Conservation (phyloP, 2,888 invertebrate species). For the Harpalus rubripes region DNA sequence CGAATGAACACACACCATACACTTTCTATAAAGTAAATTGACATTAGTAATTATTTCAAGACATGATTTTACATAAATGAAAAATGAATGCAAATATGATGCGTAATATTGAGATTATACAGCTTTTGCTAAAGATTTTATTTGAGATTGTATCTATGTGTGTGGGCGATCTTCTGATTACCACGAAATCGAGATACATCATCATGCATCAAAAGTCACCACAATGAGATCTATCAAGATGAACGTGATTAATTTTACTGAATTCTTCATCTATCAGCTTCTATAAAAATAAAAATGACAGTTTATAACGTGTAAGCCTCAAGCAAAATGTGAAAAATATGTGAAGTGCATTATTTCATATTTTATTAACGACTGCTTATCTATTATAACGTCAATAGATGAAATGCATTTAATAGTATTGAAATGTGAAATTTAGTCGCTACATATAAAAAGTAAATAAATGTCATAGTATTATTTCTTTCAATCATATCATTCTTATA, state of each 20-base stretch:
- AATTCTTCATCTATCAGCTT: constrained; percentile 1
- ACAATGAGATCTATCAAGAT: constrained; percentile 4
- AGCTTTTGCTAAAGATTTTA: constrained; percentile 2
- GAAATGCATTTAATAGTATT: not conserved
- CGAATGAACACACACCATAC: constrained; percentile 47
- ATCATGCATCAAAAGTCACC: constrained; percentile 19
- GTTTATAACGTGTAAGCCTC: not conserved
- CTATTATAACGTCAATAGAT: not conserved
- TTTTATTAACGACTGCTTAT: no score
- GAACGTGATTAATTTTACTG: constrained; percentile 9
- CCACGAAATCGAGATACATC: constrained; percentile 17
- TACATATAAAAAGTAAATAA: no score
- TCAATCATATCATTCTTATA: no score
- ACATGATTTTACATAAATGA: constrained; percentile 28
- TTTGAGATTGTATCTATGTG: constrained; percentile 6
- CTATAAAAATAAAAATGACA: not conserved
- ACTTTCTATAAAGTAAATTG: constrained; percentile 47
- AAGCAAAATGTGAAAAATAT: not conserved
- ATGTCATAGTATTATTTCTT: no score
- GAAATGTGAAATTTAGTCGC: no score
- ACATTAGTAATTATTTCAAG: constrained; percentile 43
- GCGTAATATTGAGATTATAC: constrained; percentile 13
- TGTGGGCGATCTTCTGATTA: constrained; percentile 29
- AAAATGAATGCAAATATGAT: constrained; percentile 17
- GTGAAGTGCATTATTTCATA: no score